A percentile compares a stretch with the other conserved stretches of the same genome.
phyloP scores from a whole-genome alignment of 2,888 invertebrate genomes.

The Mayetiola destructor region DNA sequence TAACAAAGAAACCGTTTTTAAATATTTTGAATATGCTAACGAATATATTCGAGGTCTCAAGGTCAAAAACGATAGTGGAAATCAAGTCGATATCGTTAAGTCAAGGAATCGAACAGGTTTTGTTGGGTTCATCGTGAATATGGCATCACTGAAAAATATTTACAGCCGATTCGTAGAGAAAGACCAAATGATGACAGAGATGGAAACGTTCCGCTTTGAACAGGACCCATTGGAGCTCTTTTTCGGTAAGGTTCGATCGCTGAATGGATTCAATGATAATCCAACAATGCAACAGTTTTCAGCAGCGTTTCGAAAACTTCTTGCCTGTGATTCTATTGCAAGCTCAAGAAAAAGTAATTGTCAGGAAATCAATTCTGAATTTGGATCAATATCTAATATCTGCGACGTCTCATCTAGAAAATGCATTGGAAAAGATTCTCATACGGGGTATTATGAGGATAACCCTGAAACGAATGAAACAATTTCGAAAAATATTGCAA shows the following conservation, averaged over 20 bases:
- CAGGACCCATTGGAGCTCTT: not conserved
- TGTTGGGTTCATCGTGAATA: not conserved
- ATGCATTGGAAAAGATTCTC: no score
- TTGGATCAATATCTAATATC: not conserved
- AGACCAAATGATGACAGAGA: not conserved
- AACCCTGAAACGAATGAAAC: no score
- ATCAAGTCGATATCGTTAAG: not conserved
- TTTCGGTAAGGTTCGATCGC: not conserved
- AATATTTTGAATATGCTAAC: not conserved
- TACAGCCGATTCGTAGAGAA: not conserved
- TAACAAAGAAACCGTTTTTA: not conserved
- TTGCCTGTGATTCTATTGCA: not conserved
- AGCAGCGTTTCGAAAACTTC: not conserved
- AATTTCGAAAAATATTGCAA: no score
- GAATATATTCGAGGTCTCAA: not conserved
- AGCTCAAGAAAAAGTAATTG: not conserved
- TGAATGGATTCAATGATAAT: not conserved
- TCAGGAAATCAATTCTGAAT: not conserved
- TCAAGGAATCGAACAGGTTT: not conserved
- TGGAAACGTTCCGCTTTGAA: not conserved
- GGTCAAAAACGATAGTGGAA: not conserved
- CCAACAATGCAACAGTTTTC: not conserved
- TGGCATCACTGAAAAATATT: not conserved
- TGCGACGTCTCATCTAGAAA: not conserved
- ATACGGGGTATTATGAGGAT: no score